A percentile compares a stretch with the other conserved stretches of the same genome.
These are phyloP conservation scores for Lasioglossum morio DNA, from an alignment of 2,888 invertebrate species.

Conservation along the genomic window DNA sequence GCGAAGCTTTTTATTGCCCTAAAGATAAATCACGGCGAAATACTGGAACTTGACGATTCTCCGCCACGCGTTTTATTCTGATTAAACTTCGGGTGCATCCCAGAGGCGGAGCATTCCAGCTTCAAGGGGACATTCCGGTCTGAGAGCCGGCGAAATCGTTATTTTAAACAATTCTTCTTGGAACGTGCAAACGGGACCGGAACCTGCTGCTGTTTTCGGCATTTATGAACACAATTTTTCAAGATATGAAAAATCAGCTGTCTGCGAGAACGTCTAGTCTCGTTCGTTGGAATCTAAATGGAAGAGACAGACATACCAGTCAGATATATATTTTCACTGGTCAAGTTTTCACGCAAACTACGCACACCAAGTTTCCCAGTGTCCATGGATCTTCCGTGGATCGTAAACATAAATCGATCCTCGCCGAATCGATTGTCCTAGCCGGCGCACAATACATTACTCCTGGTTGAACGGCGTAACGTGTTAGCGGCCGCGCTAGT, in stretches of 20 bases:
- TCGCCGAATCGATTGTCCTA: slow-evolving; percentile 57
- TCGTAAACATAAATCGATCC: slow-evolving; percentile 63
- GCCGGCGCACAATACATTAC: slow-evolving; percentile 55
- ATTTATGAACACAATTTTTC: neutral
- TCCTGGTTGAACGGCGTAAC: slow-evolving; percentile 44
- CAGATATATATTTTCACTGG: neutral
- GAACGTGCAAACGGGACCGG: neutral
- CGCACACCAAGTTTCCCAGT: neutral
- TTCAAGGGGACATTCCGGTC: slow-evolving; percentile 25
- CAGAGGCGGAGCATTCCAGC: slow-evolving; percentile 13
- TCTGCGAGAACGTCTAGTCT: neutral
- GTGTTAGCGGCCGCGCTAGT: slow-evolving; percentile 51
- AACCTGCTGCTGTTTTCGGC: neutral
- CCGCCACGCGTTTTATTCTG: slow-evolving; percentile 56
- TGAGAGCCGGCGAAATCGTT: neutral
- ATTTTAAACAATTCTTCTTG: neutral
- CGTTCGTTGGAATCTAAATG: neutral
- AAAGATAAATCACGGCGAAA: slow-evolving; percentile 72
- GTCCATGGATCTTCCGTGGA: slow-evolving; percentile 32
- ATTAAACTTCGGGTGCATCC: slow-evolving; percentile 57
- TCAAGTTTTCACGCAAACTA: slow-evolving; percentile 13
- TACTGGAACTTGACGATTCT: slow-evolving; percentile 63
- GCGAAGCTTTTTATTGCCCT: slow-evolving; percentile 72
- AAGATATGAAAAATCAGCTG: neutral
- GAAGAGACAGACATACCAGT: neutral